These are phyloP conservation scores for Orius insidiosus DNA, from an alignment of 1,140 invertebrate species.

Conservation along the genomic window DNA sequence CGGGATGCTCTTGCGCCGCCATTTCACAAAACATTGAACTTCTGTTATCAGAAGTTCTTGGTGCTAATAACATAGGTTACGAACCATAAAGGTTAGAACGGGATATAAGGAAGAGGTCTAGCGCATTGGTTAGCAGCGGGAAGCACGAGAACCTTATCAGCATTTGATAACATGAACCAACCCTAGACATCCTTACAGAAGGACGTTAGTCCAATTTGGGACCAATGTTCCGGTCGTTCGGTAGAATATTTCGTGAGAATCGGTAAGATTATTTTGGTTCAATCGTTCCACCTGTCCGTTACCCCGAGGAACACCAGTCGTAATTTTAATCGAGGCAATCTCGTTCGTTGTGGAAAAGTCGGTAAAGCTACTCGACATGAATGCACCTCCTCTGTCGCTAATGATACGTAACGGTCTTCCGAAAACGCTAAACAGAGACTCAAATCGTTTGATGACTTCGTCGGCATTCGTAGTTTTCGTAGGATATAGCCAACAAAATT, in stretches of 20 bases:
- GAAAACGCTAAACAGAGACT: slow-evolving; percentile 20
- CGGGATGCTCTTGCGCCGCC: no score
- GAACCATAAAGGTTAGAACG: no score
- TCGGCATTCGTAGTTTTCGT: slow-evolving; percentile 18
- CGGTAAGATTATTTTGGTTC: slow-evolving; percentile 20
- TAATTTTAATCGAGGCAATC: slow-evolving; percentile 13
- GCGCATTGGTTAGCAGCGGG: no score
- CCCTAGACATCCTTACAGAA: no score
- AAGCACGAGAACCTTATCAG: no score
- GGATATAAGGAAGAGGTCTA: no score
- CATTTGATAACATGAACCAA: no score
- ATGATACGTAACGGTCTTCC: slow-evolving; percentile 21
- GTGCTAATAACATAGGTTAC: no score
- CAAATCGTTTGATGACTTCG: slow-evolving; percentile 17
- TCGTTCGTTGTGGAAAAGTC: slow-evolving; percentile 20
- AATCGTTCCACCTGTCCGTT: slow-evolving; percentile 22
- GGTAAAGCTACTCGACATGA: slow-evolving; percentile 21
- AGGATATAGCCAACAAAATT: slow-evolving; percentile 20
- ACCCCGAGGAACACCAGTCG: slow-evolving; percentile 12
- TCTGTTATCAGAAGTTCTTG: no score
- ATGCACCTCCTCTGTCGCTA: slow-evolving; percentile 13
- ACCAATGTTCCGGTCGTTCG: no score
- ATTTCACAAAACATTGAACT: no score
- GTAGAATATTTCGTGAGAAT: neutral
- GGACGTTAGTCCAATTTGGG: no score